Percentiles rank a stretch among this genome's conserved stretches.
phyloP scores from a whole-genome alignment of 2,113 vertebrate species.

The Eudorcas thomsonii region DNA sequence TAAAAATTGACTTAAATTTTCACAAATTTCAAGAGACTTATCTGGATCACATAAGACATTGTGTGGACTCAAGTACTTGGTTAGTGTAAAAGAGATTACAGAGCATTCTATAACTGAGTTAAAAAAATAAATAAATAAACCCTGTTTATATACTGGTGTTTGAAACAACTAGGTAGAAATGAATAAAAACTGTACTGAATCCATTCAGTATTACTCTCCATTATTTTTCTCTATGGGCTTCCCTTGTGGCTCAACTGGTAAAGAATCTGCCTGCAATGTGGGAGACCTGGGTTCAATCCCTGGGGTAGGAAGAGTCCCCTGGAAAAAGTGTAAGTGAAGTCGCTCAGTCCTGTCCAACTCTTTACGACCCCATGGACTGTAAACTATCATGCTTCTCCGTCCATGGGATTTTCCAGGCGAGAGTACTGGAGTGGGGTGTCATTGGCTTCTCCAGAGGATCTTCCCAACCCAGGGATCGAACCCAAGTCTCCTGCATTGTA shows the following conservation, averaged over 20 bases:
- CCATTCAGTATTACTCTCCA: neutral
- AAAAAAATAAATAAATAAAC: neutral
- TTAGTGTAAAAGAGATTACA: neutral
- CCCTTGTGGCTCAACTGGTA: neutral
- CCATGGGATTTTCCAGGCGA: too few relatives aligned
- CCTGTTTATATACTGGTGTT: neutral
- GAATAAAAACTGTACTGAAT: neutral
- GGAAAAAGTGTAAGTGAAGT: neutral
- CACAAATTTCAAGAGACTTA: neutral
- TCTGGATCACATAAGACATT: neutral
- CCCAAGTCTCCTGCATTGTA: too few relatives aligned
- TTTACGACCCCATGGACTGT: too few relatives aligned
- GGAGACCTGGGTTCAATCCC: rapidly evolving
- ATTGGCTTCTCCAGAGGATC: too few relatives aligned
- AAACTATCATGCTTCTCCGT: too few relatives aligned
- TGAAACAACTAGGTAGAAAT: neutral
- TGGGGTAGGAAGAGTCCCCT: neutral
- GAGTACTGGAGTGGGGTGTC: too few relatives aligned
- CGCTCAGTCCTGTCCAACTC: too few relatives aligned
- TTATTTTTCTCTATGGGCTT: neutral
- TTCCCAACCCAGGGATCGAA: too few relatives aligned
- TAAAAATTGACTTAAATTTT: neutral
- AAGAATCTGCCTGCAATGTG: neutral
- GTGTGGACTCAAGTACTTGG: neutral
- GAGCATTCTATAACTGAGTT: neutral